A percentile compares a stretch with the other conserved stretches of the same genome.
These are phyloP conservation scores for Acinonyx jubatus DNA, from an alignment of 2,113 vertebrate genomes.

Conservation along the genomic window DNA sequence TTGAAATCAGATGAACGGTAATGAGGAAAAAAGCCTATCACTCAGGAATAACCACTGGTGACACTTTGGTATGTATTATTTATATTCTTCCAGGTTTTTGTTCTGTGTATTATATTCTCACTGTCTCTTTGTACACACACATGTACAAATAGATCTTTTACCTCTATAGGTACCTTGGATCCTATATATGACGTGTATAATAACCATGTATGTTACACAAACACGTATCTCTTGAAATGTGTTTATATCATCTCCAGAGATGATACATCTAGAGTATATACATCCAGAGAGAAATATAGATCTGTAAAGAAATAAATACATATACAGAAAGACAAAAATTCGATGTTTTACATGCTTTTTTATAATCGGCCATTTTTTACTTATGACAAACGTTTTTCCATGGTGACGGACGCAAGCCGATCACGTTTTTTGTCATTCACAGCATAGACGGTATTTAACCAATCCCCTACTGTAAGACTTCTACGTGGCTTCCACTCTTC, in stretches of 20 bases:
- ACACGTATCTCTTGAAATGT: too few relatives aligned
- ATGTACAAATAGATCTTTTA: rapidly evolving
- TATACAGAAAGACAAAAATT: background rate
- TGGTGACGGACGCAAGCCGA: too few relatives aligned
- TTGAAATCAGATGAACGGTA: too few relatives aligned
- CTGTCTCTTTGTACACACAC: background rate
- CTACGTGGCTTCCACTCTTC: too few relatives aligned
- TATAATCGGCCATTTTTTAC: background rate
- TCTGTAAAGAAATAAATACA: rapidly evolving
- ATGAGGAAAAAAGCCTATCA: too few relatives aligned
- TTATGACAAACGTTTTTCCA: background rate
- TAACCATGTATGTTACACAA: too few relatives aligned
- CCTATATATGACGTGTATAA: rapidly evolving
- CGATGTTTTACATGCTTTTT: background rate
- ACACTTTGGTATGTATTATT: background rate
- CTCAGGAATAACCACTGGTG: background rate
- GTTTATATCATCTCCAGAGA: too few relatives aligned
- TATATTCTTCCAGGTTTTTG: too few relatives aligned
- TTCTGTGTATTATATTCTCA: background rate
- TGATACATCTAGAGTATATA: background rate
- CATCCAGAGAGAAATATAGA: background rate
- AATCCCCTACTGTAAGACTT: background rate
- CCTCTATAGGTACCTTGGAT: rapidly evolving
- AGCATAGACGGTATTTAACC: rapidly evolving
- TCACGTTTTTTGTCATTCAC: background rate